Evolutionary conservation across 2,113 vertebrate species (phyloP).

Genomic region (Microtus pennsylvanicus): DNA sequence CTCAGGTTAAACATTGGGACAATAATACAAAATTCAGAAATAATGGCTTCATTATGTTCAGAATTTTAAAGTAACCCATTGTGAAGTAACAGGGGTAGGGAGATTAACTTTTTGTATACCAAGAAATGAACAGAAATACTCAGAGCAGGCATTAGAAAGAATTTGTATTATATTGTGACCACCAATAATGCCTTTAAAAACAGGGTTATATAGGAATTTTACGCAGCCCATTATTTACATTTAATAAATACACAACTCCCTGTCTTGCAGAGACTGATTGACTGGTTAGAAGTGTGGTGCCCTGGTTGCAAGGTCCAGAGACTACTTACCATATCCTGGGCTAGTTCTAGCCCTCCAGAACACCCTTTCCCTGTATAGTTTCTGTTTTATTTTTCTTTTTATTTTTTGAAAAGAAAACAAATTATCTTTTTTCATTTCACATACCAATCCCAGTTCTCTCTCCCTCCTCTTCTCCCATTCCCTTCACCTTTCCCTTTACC

Average conservation of each 20-base stretch:
- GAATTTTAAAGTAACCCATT: not conserved
- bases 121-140: not conserved
- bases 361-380: not conserved
- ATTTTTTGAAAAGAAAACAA: no score
- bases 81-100: not conserved
- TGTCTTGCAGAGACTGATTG: not conserved
- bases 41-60: not conserved
- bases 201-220: not conserved
- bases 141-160: not conserved
- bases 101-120: not conserved
- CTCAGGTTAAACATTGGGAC: not conserved
- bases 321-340: not conserved
- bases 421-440: no score
- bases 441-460: no score
- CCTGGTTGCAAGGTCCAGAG: not conserved
- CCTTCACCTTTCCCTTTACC: no score
- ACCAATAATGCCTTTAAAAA: not conserved
- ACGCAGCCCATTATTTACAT: not conserved
- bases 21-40: slow-evolving; percentile 4
- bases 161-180: not conserved
- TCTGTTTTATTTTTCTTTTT: no score
- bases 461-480: no score
- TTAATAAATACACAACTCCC: not conserved
- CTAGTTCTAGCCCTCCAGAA: not conserved
- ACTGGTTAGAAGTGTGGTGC: not conserved